Conservation (phyloP, 2,113 vertebrate species). For the Urocynchramus pylzowi region DNA sequence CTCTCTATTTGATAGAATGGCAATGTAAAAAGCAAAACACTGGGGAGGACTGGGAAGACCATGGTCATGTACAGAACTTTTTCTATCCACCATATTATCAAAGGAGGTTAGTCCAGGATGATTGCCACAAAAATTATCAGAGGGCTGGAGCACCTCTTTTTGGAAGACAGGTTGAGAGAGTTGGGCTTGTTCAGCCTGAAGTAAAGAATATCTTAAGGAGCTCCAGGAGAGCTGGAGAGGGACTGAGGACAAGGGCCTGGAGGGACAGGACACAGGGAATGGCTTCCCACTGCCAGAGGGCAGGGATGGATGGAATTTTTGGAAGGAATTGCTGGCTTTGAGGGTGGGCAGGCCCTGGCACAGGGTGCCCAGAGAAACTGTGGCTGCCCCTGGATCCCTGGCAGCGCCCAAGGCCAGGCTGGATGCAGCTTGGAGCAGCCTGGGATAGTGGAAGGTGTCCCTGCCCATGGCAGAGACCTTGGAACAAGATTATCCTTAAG, state of each 20-base stretch:
- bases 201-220: background rate
- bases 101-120: background rate
- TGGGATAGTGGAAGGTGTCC: background rate
- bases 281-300: background rate
- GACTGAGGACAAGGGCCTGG: accelerated
- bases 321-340: background rate
- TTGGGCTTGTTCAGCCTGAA: background rate
- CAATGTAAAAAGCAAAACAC: background rate
- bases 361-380: background rate
- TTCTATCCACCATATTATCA: background rate
- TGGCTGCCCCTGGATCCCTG: background rate
- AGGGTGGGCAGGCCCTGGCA: background rate
- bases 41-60: background rate
- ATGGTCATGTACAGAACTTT: background rate
- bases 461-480: accelerated
- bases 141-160: background rate
- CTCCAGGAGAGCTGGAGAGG: background rate
- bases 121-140: background rate
- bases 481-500: background rate
- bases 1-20: background rate
- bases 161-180: background rate
- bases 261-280: background rate
- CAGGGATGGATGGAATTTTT: too few relatives aligned
- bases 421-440: accelerated
- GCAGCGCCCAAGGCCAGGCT: accelerated